Conservation (phyloP, 2,888 invertebrate genomes). For the Ischnura elegans region DNA sequence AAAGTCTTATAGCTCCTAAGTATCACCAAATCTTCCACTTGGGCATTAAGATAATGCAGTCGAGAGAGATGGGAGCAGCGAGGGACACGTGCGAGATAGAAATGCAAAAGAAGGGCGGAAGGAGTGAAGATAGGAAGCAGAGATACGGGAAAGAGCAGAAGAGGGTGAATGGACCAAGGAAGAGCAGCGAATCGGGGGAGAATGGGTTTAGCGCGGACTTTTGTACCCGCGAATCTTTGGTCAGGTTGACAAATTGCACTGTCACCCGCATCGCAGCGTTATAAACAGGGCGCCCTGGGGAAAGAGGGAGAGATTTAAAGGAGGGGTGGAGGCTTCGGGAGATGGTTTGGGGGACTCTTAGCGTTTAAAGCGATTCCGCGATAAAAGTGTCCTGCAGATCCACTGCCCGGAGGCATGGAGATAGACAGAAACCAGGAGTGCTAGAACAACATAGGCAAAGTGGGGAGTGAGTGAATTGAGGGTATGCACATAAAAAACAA, state of each 20-base stretch:
- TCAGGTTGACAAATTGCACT: slow-evolving; percentile 30
- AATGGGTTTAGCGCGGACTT: not conserved
- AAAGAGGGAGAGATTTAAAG: not conserved
- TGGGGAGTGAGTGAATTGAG: not conserved
- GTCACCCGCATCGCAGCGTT: slow-evolving; percentile 21
- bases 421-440: no score
- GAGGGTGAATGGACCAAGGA: not conserved
- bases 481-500: no score
- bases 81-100: not conserved
- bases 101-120: not conserved
- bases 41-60: no score
- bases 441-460: not conserved
- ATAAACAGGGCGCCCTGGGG: slow-evolving; percentile 6
- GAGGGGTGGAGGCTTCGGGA: not conserved
- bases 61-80: no score
- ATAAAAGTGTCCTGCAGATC: not conserved
- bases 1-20: no score
- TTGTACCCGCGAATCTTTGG: slow-evolving; percentile 20
- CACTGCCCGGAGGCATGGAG: no score
- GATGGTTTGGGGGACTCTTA: not conserved
- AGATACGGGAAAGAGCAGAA: no score
- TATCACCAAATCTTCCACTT: no score
- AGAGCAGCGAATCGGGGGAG: not conserved
- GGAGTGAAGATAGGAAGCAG: not conserved
- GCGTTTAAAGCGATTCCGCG: slow-evolving; percentile 8